Percentiles rank a stretch among this genome's conserved stretches.
These are phyloP conservation scores for Sialia sialis DNA, from an alignment of 2,113 vertebrate genomes.

Conservation along the genomic window DNA sequence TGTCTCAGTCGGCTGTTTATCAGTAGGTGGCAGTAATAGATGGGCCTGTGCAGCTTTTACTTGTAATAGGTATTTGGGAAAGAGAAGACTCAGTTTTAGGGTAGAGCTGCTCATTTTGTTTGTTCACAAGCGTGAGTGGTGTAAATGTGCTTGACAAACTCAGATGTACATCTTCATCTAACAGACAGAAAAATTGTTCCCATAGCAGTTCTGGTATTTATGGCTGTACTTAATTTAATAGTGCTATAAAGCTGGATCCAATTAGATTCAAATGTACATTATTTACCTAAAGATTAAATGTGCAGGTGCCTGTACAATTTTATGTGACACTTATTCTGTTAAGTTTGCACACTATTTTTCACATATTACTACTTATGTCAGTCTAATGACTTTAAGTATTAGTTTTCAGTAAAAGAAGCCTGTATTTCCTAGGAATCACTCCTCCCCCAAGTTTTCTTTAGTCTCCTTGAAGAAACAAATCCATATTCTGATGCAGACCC, in stretches of 20 bases:
- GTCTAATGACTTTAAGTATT: background rate
- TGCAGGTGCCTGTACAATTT: background rate
- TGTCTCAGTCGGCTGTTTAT: background rate
- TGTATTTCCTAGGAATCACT: background rate
- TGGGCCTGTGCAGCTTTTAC: background rate
- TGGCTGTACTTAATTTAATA: background rate
- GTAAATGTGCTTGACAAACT: background rate
- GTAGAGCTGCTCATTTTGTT: background rate
- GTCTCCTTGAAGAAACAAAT: background rate
- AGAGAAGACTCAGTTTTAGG: background rate
- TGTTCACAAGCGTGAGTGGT: background rate
- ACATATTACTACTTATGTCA: background rate
- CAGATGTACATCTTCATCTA: background rate
- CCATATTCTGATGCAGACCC: background rate
- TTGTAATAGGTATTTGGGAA: background rate
- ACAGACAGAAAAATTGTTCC: background rate
- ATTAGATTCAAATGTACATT: background rate
- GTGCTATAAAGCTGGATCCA: background rate
- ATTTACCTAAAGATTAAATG: background rate
- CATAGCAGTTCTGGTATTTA: background rate
- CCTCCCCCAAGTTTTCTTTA: background rate
- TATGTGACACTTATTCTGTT: background rate
- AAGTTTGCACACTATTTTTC: background rate
- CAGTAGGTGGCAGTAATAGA: slow-evolving; percentile 62
- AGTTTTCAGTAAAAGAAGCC: background rate